Base-by-base conservation (phyloP, 2,797 vertebrate genomes). In the Lophius americanus region DNA sequence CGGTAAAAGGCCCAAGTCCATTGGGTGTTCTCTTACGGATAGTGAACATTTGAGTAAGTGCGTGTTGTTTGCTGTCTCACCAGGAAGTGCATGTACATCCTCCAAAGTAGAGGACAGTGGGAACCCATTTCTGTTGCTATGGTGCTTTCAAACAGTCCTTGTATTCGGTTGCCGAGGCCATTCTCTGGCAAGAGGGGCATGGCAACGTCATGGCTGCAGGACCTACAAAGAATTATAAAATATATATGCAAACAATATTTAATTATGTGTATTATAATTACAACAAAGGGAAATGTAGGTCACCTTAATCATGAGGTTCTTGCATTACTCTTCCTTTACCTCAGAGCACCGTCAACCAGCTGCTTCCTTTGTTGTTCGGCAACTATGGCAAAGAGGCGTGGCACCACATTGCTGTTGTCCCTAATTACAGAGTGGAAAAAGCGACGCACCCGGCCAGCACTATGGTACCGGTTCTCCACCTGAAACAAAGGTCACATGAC, bases 81-180 rank as follows among this genome's bases (percentile, higher is more conserved):
- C 95, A 95, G 85, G 61, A 97, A 99, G 68, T 93, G 89, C 80
- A 99, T 85, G 88, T 98, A 98, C 94, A 98, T 95, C 81, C 97
- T 95, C 98, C 98, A 99, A 13, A 99, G 90, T 64, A 99, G 86
- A 8, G 96, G 96, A 73, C 97, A 98, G 50, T 92, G 94, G 72
- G 93, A 76, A 3, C 96, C 96, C 3, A 44, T 85, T 73, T 96
- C 93, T 12, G 90, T 95, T 78, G 85, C 91, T 64, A 93, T 66
- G 2, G 96, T 93, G 0, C 86, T 94, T 86, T 98, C 97, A 91
- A 97, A 98, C 4, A 99, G 90, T 54, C 90, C 91, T 33, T 91
- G 73, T 86, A 99, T 97, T 7, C 97, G 94, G 84, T 99, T 95
- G 43, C 93, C 91, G 66, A 99, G 91, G 14, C 98, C 97, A 0